Evolutionary conservation across 2,888 invertebrate genomes (phyloP).

Genomic region (Iphiclides podalirius): DNA sequence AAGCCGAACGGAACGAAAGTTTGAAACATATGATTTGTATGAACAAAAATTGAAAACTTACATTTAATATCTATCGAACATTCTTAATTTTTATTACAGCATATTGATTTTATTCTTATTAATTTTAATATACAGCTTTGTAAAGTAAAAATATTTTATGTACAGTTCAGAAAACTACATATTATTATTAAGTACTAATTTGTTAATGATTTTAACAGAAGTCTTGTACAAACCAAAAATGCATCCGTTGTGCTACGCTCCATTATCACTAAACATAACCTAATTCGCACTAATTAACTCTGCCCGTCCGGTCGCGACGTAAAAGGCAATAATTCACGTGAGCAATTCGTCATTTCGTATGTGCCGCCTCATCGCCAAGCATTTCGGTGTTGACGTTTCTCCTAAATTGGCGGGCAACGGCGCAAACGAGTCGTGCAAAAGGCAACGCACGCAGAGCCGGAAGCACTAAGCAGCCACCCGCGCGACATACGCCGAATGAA

Average conservation of each 20-base stretch:
- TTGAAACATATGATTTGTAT: no score
- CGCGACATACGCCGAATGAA: conserved; percentile 36
- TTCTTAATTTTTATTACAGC: no score
- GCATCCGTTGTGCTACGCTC: no score
- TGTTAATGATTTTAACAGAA: no score
- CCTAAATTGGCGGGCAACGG: conserved; percentile 52
- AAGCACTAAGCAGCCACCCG: conserved; percentile 31
- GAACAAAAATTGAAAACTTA: no score
- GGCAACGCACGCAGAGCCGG: conserved; percentile 54
- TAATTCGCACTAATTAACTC: conserved; percentile 9
- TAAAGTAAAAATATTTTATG: no score
- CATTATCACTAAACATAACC: neutral
- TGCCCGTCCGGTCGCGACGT: conserved; percentile 5
- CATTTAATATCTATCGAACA: no score
- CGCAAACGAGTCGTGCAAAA: conserved; percentile 55
- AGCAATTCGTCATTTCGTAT: conserved; percentile 37
- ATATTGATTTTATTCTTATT: no score
- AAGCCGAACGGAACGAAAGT: conserved; percentile 30
- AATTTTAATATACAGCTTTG: no score
- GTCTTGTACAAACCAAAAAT: no score
- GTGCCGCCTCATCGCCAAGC: conserved; percentile 51
- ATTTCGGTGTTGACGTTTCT: conserved; percentile 61
- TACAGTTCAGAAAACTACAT: no score
- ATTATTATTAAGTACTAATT: no score
- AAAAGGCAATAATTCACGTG: conserved; percentile 30